Evolutionary conservation across 2,113 vertebrate species (phyloP), one percentile per base, ranked within the genome.

Genomic region (Lutjanus erythropterus): DNA sequence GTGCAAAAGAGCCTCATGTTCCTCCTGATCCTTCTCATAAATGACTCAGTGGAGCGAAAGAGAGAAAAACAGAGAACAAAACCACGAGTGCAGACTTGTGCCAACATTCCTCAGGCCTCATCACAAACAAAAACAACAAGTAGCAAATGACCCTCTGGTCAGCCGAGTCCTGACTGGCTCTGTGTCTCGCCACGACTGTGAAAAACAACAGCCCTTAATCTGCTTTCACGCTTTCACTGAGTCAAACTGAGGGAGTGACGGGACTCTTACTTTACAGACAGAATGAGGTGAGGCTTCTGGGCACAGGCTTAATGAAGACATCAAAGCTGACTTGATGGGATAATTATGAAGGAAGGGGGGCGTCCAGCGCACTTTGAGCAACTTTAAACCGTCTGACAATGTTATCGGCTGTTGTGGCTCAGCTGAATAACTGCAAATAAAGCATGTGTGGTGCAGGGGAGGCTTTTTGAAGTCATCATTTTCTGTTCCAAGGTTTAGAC

Each of bases 121-220:
- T 91, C 78, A 68, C 83, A 84, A 91, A 89, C 82, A 83, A 85
- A 84, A 84, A 91, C 84, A 91, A 91, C 91, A 79, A 90, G 86
- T 50, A 84, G 88, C 85, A 84, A 91, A 88, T 89, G 85, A 90
- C 83, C 85, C 86, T 89, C 81, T 91, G 89, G 92, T 90, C 90
- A 89, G 84, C 88, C 68, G 83, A 86, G 80, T 89, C 71, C 84
- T 71, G 84, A 91, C 87, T 91, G 89, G 90, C 91, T 92, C 78
- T 39, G 86, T 55, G 78, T 91, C 82, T 59, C 74, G 64, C 73
- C 75, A 75, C 65, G 58, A 88, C 87, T 88, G 87, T 82, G 90
- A 92, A 90, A 94, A 93, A 93, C 90, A 93, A 92, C 88, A 83
- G 87, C 84, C 64, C 82, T 86, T 93, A 95, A 94, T 92, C 91